Evolutionary conservation across 64 coral and sea anemone species (phyloP), one percentile per base, ranked within the genome.

Genomic region (Catalaphyllia jardinei): DNA sequence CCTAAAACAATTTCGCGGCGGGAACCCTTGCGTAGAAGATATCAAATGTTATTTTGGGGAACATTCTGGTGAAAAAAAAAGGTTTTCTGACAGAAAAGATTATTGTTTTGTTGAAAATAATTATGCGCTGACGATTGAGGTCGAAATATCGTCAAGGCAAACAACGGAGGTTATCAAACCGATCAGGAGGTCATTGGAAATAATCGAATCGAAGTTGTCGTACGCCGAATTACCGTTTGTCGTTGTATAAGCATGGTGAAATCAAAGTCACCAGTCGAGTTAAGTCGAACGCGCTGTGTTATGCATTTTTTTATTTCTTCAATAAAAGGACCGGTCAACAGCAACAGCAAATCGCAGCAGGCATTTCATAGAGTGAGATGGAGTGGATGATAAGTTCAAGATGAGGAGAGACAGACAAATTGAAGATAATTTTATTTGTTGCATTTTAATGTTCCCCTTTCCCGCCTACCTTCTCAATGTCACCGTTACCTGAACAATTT

Each of bases 401-500:
- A 29, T 27, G 24, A 27, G 25, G n/a, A 25, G 10, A n/a, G 65
- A 69, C 22, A 69, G 65, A 69, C 25, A 25, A 65, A 22, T 69
- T 25, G 20, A 27, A 69, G 22, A 69, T 5, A 69, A 11, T 25
- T 69, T 69, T 69, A 69, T 28, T 65, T 69, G 4, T n/a, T 69
- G 9, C 65, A 24, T 69, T 69, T 20, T 11, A 27, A 27, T 28
- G 20, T 27, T 22, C 22, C 65, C 65, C 22, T 69, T 69, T 27
- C 65, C 65, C 65, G 65, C 65, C 65, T 69, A 69, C 65, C 65
- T 69, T 25, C 7, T n/a, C 10, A 69, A 11, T 25, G 0, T 4
- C 25, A 27, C 7, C 60, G 51, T 75, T 60, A 91, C 89, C 89
- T 91, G 80, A 35, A 17, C 50, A 80, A 29, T 30, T 59, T 29